These are phyloP conservation scores for Antennarius striatus DNA, from an alignment of 2,113 vertebrate genomes.

Conservation along the genomic window DNA sequence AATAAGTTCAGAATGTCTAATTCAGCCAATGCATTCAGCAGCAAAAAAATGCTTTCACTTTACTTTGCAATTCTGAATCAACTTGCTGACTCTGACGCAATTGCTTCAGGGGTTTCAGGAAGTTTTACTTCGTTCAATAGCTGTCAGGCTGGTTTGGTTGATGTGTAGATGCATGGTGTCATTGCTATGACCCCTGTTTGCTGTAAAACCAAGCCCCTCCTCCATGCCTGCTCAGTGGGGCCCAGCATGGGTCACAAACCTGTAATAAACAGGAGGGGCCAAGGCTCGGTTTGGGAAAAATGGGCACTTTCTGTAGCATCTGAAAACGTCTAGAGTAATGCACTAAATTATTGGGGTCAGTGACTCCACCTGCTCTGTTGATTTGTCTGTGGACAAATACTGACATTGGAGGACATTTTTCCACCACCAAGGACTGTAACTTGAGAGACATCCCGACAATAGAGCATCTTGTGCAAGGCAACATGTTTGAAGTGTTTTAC, in stretches of 20 bases:
- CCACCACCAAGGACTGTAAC: conserved; percentile 75
- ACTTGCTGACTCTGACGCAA: conserved; percentile 23
- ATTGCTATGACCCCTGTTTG: conserved; percentile 79
- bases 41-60: neutral
- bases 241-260: conserved; percentile 80
- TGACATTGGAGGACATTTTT: conserved; percentile 83
- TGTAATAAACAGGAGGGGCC: conserved; percentile 82
- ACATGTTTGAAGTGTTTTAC: conserved; percentile 57
- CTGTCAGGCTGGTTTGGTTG: conserved; percentile 67
- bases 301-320: conserved; percentile 74
- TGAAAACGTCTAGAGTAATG: conserved; percentile 78
- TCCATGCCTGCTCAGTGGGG: conserved; percentile 67
- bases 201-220: conserved; percentile 56
- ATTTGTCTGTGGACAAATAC: conserved; percentile 81
- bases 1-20: neutral
- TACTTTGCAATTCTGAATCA: neutral
- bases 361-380: conserved; percentile 78
- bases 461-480: conserved; percentile 56
- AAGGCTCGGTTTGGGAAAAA: conserved; percentile 73
- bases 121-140: conserved; percentile 47
- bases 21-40: neutral
- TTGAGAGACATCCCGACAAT: conserved; percentile 62
- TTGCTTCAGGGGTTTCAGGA: conserved; percentile 30
- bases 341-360: conserved; percentile 85
- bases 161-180: conserved; percentile 69